phyloP scores from a whole-genome alignment of 1,140 invertebrate genomes.

The Aphaenogaster rudis region DNA sequence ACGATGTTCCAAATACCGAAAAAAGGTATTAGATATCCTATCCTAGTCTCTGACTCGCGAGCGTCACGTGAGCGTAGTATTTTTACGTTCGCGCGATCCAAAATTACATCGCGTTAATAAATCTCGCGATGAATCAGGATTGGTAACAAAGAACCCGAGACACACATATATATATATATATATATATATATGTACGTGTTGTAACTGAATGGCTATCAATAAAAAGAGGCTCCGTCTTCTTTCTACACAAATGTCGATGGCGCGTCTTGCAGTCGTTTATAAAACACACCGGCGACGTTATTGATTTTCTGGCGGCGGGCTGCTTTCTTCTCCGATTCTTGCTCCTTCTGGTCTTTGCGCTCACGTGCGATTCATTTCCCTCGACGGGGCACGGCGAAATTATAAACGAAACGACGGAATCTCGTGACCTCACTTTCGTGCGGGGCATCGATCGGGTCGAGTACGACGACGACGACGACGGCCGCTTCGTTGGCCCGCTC shows the following conservation, averaged over 20 bases:
- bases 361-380: constrained; percentile 73
- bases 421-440: constrained; percentile 74
- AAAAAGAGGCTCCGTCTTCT: background rate
- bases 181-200: constrained; percentile 2
- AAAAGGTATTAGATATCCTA: constrained; percentile 4
- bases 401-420: constrained; percentile 76
- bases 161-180: background rate
- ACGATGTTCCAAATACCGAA: background rate
- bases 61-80: constrained; percentile 7
- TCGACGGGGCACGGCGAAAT: constrained; percentile 67
- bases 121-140: constrained; percentile 11
- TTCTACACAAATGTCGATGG: constrained; percentile 47
- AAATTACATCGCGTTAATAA: constrained; percentile 43
- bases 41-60: background rate
- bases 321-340: constrained; percentile 57
- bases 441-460: constrained; percentile 69
- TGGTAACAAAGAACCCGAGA: background rate
- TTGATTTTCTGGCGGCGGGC: constrained; percentile 41
- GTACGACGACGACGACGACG: constrained; percentile 57
- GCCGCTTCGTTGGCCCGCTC: constrained; percentile 53
- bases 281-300: constrained; percentile 60
- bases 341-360: constrained; percentile 40
- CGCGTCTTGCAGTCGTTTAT: constrained; percentile 52
- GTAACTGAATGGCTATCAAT: constrained; percentile 25
- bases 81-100: constrained; percentile 13